Base-by-base conservation (phyloP, 1,140 invertebrate genomes). In the Pseudomyrmex gracilis region DNA sequence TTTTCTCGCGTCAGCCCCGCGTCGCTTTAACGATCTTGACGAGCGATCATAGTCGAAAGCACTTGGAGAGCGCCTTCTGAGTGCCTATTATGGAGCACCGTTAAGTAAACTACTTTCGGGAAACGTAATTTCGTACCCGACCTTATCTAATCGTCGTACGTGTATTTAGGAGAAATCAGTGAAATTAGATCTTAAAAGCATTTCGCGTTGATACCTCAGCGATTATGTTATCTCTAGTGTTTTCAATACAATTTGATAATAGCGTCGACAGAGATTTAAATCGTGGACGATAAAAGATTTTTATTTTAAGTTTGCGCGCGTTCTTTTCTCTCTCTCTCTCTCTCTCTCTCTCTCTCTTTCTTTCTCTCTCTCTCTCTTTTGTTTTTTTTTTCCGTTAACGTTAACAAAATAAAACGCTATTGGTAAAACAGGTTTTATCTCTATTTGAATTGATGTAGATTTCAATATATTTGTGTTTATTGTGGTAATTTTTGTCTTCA, bases 21-120 rank as follows among this genome's bases (percentile, higher is more conserved):
- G 51, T 70, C 43, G 53, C 43, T 80, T 70, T 70, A 70, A 80
- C 66, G 66, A 70, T 80, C 66, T 80, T 80, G 76, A 80, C 43
- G 15, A 20, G 20, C 53, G 66, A 80, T 80, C 66, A 70, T 78
- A 58, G 64, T 47, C 64, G 51, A 78, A 70, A 66, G 20, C 51
- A 57, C 24, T 60, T 47, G 51, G n/a, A 53, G 53, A 80, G 17
- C 17, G 53, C 34, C 51, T 70, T 57, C 45, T 45, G 63, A 43
- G 12, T 51, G 43, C n/a, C 43, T 47, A 57, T 58, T 80, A 80
- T 47, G 20, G 17, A 45, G n/a, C 24, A 13, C 17, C n/a, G 49
- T 57, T 57, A 64, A 57, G 10, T 57, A 60, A 78, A 55, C 51
- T 47, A 47, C 49, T 70, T 58, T 70, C 7, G 53, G 43, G 22